Evolutionary conservation across 1,140 invertebrate genomes (phyloP).

Genomic region (Paralvinella palmiformis): DNA sequence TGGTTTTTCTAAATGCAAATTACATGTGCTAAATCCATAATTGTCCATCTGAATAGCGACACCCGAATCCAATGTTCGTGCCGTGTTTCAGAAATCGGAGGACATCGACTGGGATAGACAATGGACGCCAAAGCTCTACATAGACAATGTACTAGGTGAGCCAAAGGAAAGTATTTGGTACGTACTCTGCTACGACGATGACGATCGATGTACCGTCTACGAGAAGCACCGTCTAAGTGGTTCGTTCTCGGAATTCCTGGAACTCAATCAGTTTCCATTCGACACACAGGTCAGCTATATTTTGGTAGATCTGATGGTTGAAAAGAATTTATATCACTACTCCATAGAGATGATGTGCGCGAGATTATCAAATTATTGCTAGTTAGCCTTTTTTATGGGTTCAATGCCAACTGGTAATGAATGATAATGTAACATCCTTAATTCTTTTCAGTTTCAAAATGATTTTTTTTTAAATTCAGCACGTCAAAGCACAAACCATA

Average conservation of each 20-base stretch:
- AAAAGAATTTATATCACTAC: not conserved
- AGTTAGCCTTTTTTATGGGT: not conserved
- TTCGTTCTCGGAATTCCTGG: slow-evolving; percentile 23
- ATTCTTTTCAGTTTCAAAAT: not conserved
- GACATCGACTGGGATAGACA: slow-evolving; percentile 19
- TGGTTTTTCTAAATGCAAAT: too few species aligned
- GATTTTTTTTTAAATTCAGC: not conserved
- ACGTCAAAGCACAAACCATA: not conserved
- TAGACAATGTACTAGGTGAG: slow-evolving; percentile 21
- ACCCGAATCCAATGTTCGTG: too few species aligned
- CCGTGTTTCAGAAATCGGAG: not conserved
- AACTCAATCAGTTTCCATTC: slow-evolving; percentile 24
- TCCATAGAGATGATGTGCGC: not conserved
- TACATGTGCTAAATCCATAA: too few species aligned
- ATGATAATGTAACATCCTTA: not conserved
- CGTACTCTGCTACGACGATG: slow-evolving; percentile 9
- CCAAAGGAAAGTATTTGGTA: slow-evolving; percentile 18
- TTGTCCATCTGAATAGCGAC: too few species aligned
- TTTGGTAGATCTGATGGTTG: not conserved
- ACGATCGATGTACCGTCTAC: slow-evolving; percentile 15
- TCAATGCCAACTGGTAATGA: not conserved
- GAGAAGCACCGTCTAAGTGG: slow-evolving; percentile 20
- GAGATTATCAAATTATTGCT: not conserved
- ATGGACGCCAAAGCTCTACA: slow-evolving; percentile 21
- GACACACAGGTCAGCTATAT: slow-evolving; percentile 20